A percentile compares a stretch with the other conserved stretches of the same genome.
phyloP scores from a whole-genome alignment of 2,797 vertebrate genomes.

The Eulemur rubriventer region DNA sequence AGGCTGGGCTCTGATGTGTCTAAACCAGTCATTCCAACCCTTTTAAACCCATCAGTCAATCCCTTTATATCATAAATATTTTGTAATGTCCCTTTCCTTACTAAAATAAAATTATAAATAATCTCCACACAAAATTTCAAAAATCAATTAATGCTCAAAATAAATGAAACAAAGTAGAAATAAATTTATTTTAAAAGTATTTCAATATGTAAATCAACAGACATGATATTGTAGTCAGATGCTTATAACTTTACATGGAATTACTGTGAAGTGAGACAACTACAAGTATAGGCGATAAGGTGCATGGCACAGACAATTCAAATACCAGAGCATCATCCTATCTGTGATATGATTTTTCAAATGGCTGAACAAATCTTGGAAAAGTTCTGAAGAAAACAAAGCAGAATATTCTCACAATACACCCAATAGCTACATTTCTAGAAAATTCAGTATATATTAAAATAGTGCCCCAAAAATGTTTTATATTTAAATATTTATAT shows the following conservation, averaged over 20 bases:
- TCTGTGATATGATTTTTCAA: not conserved
- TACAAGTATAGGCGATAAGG: not conserved
- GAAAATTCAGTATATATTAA: not conserved
- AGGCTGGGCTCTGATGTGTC: not conserved
- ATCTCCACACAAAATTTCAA: not conserved
- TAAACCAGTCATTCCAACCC: not conserved
- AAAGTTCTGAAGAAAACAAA: slow-evolving; percentile 19
- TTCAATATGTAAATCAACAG: not conserved
- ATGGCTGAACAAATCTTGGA: not conserved
- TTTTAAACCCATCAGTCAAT: not conserved
- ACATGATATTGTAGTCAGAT: not conserved
- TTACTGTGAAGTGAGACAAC: not conserved
- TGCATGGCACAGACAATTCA: not conserved
- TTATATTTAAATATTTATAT: too few species aligned
- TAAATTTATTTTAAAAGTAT: not conserved
- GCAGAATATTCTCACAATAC: not conserved
- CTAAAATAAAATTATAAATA: not conserved
- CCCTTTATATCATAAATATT: not conserved
- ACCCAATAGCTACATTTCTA: not conserved
- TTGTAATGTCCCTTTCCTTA: not conserved
- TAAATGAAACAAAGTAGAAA: slow-evolving; percentile 27
- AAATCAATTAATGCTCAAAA: slow-evolving; percentile 4
- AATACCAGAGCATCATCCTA: not conserved
- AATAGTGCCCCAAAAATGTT: not conserved
- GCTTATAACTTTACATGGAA: not conserved